phyloP scores from a whole-genome alignment of 2,888 invertebrate genomes.

The Drosophila atroscutellata region DNA sequence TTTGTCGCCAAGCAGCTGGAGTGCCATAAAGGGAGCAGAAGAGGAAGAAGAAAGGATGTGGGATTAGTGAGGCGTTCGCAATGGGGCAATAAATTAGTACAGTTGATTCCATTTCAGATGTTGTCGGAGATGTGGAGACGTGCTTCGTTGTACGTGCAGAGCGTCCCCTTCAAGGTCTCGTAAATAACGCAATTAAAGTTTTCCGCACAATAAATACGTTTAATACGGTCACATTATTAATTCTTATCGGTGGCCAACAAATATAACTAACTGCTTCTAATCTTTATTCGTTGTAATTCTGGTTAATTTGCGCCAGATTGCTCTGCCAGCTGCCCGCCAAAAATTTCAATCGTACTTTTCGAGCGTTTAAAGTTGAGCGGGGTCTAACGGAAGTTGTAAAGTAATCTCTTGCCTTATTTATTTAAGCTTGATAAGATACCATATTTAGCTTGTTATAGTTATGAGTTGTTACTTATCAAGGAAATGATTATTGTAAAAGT shows the following conservation, averaged over 20 bases:
- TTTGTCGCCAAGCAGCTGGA: constrained; percentile 90
- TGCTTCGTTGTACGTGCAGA: constrained; percentile 11
- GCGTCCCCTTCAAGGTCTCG: constrained; percentile 14
- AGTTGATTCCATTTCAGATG: constrained; percentile 9
- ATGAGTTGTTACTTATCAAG: neutral
- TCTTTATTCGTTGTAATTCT: neutral
- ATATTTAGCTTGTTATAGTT: neutral
- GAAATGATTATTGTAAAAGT: neutral
- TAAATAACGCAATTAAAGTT: constrained; percentile 62
- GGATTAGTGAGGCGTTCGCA: constrained; percentile 37
- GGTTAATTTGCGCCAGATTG: neutral
- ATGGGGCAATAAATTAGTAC: constrained; percentile 48
- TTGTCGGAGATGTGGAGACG: constrained; percentile 7
- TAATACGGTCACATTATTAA: constrained; percentile 45
- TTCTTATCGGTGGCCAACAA: constrained; percentile 30
- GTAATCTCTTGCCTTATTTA: neutral
- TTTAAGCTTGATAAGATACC: neutral
- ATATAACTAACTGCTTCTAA: constrained; percentile 4
- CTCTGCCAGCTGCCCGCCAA: constrained; percentile 10
- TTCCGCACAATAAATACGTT: constrained; percentile 44
- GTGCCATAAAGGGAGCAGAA: constrained; percentile 74
- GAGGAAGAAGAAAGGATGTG: constrained; percentile 26
- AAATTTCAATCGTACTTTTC: neutral
- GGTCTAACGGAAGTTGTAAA: neutral
- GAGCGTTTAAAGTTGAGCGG: neutral